These are phyloP conservation scores for Siniperca obscura DNA, from an alignment of 2,797 vertebrate species.

Conservation along the genomic window DNA sequence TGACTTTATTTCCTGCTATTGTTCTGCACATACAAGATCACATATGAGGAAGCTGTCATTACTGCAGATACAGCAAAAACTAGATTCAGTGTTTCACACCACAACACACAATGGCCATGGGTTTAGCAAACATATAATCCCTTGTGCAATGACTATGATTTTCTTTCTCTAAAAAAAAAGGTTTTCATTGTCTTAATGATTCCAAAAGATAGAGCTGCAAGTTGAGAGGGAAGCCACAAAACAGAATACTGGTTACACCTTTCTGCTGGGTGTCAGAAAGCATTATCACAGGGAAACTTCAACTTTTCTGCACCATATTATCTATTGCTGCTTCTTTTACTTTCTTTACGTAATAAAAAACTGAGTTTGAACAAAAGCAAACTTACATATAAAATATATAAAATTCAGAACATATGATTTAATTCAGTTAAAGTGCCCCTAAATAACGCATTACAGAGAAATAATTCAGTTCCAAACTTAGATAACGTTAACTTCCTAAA, in stretches of 20 bases:
- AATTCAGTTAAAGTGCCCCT: neutral
- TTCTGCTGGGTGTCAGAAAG: constrained; percentile 10
- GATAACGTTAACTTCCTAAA: constrained; percentile 37
- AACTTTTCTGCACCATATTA: neutral
- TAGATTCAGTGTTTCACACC: constrained; percentile 34
- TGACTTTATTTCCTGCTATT: constrained; percentile 80
- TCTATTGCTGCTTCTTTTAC: neutral
- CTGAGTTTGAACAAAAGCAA: neutral
- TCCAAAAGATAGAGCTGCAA: constrained; percentile 37
- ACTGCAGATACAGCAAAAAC: constrained; percentile 75
- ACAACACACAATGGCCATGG: constrained; percentile 7
- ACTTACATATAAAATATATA: neutral
- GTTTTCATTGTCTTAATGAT: constrained; percentile 35
- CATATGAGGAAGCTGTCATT: constrained; percentile 78
- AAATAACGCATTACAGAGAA: neutral
- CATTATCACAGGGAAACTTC: neutral
- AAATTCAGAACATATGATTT: neutral
- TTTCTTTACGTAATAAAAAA: neutral
- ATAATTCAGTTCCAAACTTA: neutral
- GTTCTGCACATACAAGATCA: constrained; percentile 70
- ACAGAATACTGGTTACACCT: constrained; percentile 13
- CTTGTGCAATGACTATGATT: constrained; percentile 49
- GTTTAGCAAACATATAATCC: constrained; percentile 44
- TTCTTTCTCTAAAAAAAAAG: constrained; percentile 43
- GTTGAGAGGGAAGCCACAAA: constrained; percentile 24